Evolutionary conservation across 2,888 invertebrate species (phyloP), one percentile per base, ranked within the genome.

Genomic region (Patella caerulea): DNA sequence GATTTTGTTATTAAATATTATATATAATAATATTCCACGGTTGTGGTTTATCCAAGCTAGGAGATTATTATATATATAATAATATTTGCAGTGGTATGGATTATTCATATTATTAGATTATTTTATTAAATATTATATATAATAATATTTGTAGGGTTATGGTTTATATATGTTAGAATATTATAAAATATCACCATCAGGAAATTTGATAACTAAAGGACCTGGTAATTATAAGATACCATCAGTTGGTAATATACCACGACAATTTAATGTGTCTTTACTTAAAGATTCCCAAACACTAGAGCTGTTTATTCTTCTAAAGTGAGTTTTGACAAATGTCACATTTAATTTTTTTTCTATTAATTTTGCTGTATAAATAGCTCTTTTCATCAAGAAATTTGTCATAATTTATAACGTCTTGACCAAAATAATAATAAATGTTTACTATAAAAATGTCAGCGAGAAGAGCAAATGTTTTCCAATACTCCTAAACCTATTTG

Each of bases 151-250:
- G 9, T 82, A 92, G 93, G 98, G 98, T 0, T 97, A 97, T 88
- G 98, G 98, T 1, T 91, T 98, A 77, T 97, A 96, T 88, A 96
- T 96, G 0, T 93, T 98, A 88, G 98, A 98, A 92, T 97, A 98
- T 91, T 93, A 97, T 85, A 94, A 96, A 79, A 96, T 96, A 89
- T 96, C 97, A 0, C 96, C 97, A 0, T 94, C 94, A 69, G 98
- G 98, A 12, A 94, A 94, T 9, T 91, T 97, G 59, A 95, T 94
- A 86, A 97, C 97, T 0, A 94, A 96, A 88, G 98, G 98, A 3
- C 98, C 98, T 4, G 97, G 98, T 53, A 95, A 95, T 79, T 98
- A 98, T 90, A 98, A 98, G 93, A 94, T 98, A 74, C 98, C 98
- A 14, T 96, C 96, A 0, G 97, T 97, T 90, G 95, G 95, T 0